Evolutionary conservation across 2,113 vertebrate species (phyloP).

Genomic region (Pitta sordida): DNA sequence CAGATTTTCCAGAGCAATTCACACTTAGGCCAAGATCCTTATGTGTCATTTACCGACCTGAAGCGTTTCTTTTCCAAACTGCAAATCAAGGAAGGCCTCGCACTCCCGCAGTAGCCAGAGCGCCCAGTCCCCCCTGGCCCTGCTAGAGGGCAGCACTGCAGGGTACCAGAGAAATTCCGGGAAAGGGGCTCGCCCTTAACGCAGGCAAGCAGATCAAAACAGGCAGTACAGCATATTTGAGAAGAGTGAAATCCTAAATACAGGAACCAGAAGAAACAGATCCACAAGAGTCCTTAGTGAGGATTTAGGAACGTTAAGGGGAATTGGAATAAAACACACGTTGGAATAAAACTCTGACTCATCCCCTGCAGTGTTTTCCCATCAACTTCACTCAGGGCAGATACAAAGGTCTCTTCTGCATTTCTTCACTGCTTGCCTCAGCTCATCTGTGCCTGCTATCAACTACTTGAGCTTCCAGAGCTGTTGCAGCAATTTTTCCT

Average conservation of each 20-base stretch:
- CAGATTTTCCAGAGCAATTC: constrained; percentile 30
- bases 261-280: neutral
- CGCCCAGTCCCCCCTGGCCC: neutral
- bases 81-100: neutral
- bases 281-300: neutral
- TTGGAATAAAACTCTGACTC: no score
- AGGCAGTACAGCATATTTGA: neutral
- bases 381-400: neutral
- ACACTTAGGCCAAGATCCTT: neutral
- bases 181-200: neutral
- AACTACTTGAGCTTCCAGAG: neutral
- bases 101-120: neutral
- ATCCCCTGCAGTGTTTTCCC: neutral
- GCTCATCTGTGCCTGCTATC: neutral
- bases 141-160: neutral
- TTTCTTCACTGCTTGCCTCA: neutral
- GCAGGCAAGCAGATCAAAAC: neutral
- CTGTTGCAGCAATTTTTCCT: neutral
- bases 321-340: neutral
- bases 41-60: neutral
- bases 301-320: neutral
- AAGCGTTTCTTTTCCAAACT: neutral
- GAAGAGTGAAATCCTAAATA: neutral
- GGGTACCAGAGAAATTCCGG: rapidly evolving
- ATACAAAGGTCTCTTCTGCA: neutral